Conservation (phyloP, 2,888 invertebrate species). For the Nasonovia ribisnigri region DNA sequence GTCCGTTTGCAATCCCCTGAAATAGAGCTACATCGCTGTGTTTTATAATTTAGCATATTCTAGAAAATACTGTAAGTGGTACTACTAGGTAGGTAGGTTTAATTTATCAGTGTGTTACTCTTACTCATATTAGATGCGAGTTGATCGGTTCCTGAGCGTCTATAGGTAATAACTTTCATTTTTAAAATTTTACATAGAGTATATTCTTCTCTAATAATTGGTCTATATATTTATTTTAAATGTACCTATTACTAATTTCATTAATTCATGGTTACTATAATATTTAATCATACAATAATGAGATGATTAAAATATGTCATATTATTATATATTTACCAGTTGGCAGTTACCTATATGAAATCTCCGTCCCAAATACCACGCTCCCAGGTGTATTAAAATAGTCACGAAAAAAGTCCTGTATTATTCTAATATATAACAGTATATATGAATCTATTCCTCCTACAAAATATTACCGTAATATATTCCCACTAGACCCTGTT, state of each 20-base stretch:
- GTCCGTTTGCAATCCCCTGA: too few species aligned
- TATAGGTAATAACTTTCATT: background rate
- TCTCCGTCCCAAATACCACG: background rate
- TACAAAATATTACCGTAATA: background rate
- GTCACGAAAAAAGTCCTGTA: background rate
- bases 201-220: background rate
- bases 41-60: background rate
- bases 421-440: background rate
- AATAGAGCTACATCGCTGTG: background rate
- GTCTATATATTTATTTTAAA: background rate
- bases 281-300: background rate
- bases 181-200: background rate
- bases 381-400: slow-evolving; percentile 25
- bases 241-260: background rate
- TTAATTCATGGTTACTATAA: background rate
- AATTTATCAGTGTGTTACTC: background rate
- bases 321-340: background rate
- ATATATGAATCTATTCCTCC: background rate
- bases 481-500: slow-evolving; percentile 48
- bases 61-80: background rate
- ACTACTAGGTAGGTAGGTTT: background rate
- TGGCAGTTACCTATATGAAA: background rate
- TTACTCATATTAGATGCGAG: background rate
- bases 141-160: background rate
- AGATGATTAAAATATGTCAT: background rate